These are phyloP conservation scores for Bombus difficillimus DNA, from an alignment of 1,140 invertebrate species.

Conservation along the genomic window DNA sequence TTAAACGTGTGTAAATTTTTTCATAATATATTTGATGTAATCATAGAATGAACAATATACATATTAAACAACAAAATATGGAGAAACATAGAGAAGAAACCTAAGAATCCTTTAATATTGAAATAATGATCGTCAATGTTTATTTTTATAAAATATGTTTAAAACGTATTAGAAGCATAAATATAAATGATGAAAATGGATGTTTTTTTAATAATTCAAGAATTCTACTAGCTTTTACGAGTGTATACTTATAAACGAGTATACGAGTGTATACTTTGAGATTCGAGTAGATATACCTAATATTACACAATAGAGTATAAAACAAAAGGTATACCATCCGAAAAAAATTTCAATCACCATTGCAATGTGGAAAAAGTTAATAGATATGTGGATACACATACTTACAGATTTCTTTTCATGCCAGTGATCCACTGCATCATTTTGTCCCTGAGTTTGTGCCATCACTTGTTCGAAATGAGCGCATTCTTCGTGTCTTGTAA, in stretches of 20 bases:
- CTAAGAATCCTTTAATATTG: neutral
- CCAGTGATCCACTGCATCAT: conserved; percentile 78
- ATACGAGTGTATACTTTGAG: neutral
- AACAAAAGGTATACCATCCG: neutral
- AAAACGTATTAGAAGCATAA: neutral
- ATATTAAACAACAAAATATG: neutral
- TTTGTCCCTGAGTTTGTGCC: conserved; percentile 78
- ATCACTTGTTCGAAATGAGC: conserved; percentile 90
- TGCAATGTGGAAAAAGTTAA: conserved; percentile 13
- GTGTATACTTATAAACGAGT: neutral
- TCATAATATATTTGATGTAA: neutral
- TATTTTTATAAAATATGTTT: neutral
- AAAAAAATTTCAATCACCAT: conserved; percentile 4
- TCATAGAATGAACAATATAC: neutral
- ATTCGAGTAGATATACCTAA: neutral
- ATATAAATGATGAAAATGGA: neutral
- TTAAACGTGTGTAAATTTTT: neutral
- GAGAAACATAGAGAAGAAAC: neutral
- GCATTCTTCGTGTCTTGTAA: conserved; percentile 91
- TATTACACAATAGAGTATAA: neutral
- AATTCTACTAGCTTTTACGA: conserved; percentile 56
- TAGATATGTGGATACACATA: conserved; percentile 66
- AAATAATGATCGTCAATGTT: neutral
- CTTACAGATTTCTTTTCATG: conserved; percentile 85
- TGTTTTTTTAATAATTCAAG: neutral